Base-by-base conservation (phyloP, 2,113 vertebrate species). In the Coracopsis vasa region DNA sequence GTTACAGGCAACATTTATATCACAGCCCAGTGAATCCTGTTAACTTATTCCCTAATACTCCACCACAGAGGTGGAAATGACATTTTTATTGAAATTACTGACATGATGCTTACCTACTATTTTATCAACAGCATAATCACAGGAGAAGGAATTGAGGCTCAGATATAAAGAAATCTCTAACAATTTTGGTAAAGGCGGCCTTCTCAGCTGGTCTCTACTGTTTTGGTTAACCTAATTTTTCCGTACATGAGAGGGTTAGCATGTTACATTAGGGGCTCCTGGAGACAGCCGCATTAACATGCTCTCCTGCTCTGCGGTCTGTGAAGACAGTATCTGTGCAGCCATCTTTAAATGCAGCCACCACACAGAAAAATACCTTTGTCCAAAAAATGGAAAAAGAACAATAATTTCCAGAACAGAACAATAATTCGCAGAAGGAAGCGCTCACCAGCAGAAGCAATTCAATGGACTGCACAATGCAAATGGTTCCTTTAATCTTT, bases 321-420 rank as follows among this genome's bases (percentile, higher is more conserved):
- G 8, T 70, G n/a, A 91, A 93, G 33, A 78, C 53, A 75, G 12
- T 58, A 66, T 35, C 53, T n/a, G 29, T 8, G 3, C 42, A 80
- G 62, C 20, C 51, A 20, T 21, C 27, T 61, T 80, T 41, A 88
- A 93, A 74, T 64, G 21, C 72, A 93, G 72, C 35, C 64, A 78
- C 16, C 29, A 33, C 0, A 1, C 1, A 2, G 16, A 83, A 73
- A 51, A 86, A 0, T 13, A 47, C 20, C 54, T 53, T 39, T 24
- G 47, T n/a, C 42, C 70, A 70, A 79, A 41, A 14, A 86, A 21
- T 47, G 37, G 44, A 64, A 91, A 79, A 10, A 67, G n/a, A 84
- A 60, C 12, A 53, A 10, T 54, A 75, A 92, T 25, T 47, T 39
- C 50, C 25, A 69, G 45, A 41, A 37, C 33, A 81, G 39, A 61